phyloP scores from a whole-genome alignment of 2,113 vertebrate species.

The Zosterops pallidus region DNA sequence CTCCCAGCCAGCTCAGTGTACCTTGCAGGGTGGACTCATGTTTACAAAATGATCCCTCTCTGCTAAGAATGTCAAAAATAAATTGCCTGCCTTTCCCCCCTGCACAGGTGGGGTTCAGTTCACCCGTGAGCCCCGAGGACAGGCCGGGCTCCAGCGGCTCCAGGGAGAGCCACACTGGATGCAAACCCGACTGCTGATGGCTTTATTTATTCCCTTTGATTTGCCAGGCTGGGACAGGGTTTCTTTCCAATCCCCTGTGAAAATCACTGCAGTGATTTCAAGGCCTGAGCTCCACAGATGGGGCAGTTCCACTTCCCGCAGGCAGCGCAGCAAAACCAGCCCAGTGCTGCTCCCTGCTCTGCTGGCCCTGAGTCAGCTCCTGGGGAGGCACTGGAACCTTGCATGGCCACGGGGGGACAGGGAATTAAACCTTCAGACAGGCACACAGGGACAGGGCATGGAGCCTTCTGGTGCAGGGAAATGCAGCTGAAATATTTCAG shows the following conservation, averaged over 20 bases:
- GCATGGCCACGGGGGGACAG: fast-evolving
- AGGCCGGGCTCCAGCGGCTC: not conserved
- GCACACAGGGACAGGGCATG: not conserved
- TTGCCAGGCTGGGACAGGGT: not conserved
- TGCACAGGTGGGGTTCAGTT: not conserved
- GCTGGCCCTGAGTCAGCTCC: not conserved
- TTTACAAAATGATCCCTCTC: constrained; percentile 26
- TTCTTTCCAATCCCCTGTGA: not conserved
- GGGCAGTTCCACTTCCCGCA: not conserved
- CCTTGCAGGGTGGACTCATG: constrained; percentile 16
- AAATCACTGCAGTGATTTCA: not conserved
- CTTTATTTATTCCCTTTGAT: not conserved
- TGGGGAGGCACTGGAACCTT: not conserved
- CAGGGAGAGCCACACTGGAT: not conserved
- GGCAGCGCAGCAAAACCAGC: not conserved
- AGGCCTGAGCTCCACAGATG: not conserved
- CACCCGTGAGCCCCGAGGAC: not conserved
- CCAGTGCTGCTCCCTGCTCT: fast-evolving
- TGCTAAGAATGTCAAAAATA: not conserved
- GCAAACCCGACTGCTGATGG: not conserved
- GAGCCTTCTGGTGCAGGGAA: fast-evolving
- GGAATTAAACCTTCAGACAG: not conserved
- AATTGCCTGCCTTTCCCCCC: constrained; percentile 2
- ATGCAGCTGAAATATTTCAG: not conserved
- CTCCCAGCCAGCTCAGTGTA: constrained; percentile 30